Evolutionary conservation across 2,113 vertebrate species (phyloP).

Genomic region (Columbina picui): DNA sequence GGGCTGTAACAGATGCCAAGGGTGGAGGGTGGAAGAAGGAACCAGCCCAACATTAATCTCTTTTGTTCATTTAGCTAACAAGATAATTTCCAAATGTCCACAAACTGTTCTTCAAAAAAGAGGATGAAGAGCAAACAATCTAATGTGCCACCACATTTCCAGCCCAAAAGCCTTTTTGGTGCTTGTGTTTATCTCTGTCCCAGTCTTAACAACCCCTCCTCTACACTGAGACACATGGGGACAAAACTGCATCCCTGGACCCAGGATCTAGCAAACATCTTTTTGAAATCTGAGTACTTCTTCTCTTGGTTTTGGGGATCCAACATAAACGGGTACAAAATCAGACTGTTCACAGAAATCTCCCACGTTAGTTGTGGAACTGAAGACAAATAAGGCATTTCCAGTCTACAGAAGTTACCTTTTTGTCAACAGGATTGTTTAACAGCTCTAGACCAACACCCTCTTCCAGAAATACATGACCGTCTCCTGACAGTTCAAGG

Average conservation of each 20-base stretch:
- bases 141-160: background rate
- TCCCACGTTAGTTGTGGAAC: background rate
- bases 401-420: background rate
- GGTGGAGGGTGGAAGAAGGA: background rate
- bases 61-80: background rate
- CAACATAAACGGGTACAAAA: background rate
- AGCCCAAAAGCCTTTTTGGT: background rate
- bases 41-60: background rate
- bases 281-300: background rate
- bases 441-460: background rate
- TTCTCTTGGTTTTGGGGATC: background rate
- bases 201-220: background rate
- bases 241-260: background rate
- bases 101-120: background rate
- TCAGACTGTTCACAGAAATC: background rate
- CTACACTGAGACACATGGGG: background rate
- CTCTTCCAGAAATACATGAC: background rate
- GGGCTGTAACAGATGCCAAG: background rate
- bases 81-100: background rate
- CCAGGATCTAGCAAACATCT: background rate
- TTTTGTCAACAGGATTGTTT: background rate
- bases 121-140: background rate
- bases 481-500: accelerated
- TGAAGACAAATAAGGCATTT: background rate
- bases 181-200: background rate